phyloP scores from a whole-genome alignment of 2,888 invertebrate genomes.

The Chalcis sispes region DNA sequence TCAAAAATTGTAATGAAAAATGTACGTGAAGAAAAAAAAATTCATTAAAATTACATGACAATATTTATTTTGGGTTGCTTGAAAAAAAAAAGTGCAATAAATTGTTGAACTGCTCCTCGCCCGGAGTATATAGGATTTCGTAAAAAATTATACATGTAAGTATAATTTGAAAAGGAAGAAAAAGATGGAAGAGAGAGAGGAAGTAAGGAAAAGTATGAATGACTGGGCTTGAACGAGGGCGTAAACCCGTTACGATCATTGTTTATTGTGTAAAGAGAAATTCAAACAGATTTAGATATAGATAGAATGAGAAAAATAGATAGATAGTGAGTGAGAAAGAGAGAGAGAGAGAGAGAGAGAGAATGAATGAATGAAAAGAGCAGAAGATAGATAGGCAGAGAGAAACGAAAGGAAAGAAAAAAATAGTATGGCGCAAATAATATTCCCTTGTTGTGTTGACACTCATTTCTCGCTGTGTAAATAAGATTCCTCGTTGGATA shows the following conservation, averaged over 20 bases:
- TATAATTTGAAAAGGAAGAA: no score
- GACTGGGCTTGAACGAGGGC: constrained; percentile 5
- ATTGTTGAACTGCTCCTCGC: no score
- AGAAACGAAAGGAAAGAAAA: constrained; percentile 13
- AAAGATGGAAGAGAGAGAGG: neutral
- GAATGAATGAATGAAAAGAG: neutral
- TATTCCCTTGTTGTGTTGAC: constrained; percentile 43
- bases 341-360: neutral
- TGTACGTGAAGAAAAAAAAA: no score
- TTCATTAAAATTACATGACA: no score
- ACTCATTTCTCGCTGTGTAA: constrained; percentile 49
- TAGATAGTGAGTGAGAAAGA: neutral
- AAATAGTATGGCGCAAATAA: constrained; percentile 24
- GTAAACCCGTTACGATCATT: neutral
- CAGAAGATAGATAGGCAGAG: no score
- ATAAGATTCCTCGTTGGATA: constrained; percentile 41
- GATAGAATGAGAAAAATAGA: no score
- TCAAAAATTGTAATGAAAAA: no score
- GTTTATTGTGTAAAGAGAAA: neutral
- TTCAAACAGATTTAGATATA: no score
- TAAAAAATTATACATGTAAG: no score
- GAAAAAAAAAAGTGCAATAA: no score
- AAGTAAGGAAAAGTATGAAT: neutral
- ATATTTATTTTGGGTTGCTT: no score
- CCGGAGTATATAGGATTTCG: no score